A percentile compares a stretch with the other conserved stretches of the same genome.
phyloP scores from a whole-genome alignment of 53 echinoderm and acorn worm species.

The Luidia sarsii region DNA sequence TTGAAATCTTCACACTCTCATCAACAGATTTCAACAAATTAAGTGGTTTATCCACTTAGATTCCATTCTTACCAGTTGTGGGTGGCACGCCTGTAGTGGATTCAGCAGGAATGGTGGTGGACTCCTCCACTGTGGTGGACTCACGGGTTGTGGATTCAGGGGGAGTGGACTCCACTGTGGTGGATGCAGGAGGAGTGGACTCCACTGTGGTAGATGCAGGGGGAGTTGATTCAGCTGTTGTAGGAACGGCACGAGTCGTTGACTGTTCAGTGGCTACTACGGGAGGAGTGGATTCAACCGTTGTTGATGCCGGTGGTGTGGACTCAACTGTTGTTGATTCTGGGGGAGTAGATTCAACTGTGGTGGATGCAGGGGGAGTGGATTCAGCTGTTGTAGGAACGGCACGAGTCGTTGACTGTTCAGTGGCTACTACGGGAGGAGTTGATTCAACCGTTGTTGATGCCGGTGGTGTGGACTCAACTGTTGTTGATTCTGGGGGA shows the following conservation, averaged over 20 bases:
- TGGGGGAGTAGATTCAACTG: slow-evolving; percentile 15
- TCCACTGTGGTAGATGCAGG: slow-evolving; percentile 19
- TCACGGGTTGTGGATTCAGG: slow-evolving; percentile 35
- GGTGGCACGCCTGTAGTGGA: not conserved
- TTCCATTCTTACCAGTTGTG: slow-evolving; percentile 45
- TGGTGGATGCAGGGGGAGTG: slow-evolving; percentile 27
- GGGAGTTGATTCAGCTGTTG: slow-evolving; percentile 14
- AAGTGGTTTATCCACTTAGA: too few relatives aligned
- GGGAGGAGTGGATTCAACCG: slow-evolving; percentile 34
- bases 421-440: not conserved
- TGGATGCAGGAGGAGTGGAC: not conserved
- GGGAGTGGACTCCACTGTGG: slow-evolving; percentile 18
- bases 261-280: slow-evolving; percentile 8
- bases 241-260: not conserved
- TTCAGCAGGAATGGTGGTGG: not conserved
- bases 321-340: slow-evolving; percentile 12
- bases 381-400: slow-evolving; percentile 28
- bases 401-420: not conserved
- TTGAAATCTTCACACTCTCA: too few relatives aligned
- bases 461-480: slow-evolving; percentile 10
- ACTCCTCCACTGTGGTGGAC: not conserved
- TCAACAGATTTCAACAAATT: too few relatives aligned
- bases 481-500: slow-evolving; percentile 7
- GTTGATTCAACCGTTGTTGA: slow-evolving; percentile 14
- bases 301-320: slow-evolving; percentile 16